Percentiles rank a stretch among this genome's conserved stretches.
phyloP scores from a whole-genome alignment of 1,140 invertebrate species.

The Drepana arcuata region DNA sequence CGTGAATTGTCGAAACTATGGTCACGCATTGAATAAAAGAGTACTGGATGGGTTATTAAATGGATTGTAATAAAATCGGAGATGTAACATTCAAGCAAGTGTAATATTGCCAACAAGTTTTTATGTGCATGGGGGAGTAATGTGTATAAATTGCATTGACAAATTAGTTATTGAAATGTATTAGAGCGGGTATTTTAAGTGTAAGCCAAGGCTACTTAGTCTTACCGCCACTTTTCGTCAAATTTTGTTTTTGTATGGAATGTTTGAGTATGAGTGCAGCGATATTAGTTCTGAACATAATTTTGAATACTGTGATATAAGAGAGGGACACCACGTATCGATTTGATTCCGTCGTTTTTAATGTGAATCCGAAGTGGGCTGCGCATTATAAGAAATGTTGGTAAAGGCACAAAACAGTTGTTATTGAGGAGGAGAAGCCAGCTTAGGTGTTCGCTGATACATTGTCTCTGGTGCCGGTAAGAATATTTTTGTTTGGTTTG shows the following conservation, averaged over 20 bases:
- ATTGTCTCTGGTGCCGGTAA: conserved; percentile 54
- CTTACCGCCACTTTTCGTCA: too few species aligned
- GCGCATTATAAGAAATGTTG: conserved; percentile 32
- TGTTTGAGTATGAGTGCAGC: conserved; percentile 31
- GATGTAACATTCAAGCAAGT: too few species aligned
- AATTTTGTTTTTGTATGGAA: conserved; percentile 21
- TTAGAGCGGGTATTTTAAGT: too few species aligned
- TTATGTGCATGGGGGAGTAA: too few species aligned
- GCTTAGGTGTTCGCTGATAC: conserved; percentile 61
- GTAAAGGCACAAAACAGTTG: conserved; percentile 55
- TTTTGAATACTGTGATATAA: conserved; percentile 64
- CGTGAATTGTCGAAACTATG: too few species aligned
- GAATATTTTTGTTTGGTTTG: conserved; percentile 46
- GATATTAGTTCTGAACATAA: conserved; percentile 33
- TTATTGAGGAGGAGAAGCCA: conserved; percentile 56
- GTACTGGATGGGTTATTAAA: too few species aligned
- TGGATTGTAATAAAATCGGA: too few species aligned
- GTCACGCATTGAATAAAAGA: too few species aligned
- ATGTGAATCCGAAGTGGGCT: conserved; percentile 16
- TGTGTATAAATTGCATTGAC: too few species aligned
- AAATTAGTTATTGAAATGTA: too few species aligned
- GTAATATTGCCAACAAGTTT: too few species aligned
- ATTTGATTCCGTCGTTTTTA: conserved; percentile 20
- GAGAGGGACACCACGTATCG: conserved; percentile 37
- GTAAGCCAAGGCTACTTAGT: too few species aligned